phyloP scores from a whole-genome alignment of 2,113 vertebrate genomes.

The Phainopepla nitens region DNA sequence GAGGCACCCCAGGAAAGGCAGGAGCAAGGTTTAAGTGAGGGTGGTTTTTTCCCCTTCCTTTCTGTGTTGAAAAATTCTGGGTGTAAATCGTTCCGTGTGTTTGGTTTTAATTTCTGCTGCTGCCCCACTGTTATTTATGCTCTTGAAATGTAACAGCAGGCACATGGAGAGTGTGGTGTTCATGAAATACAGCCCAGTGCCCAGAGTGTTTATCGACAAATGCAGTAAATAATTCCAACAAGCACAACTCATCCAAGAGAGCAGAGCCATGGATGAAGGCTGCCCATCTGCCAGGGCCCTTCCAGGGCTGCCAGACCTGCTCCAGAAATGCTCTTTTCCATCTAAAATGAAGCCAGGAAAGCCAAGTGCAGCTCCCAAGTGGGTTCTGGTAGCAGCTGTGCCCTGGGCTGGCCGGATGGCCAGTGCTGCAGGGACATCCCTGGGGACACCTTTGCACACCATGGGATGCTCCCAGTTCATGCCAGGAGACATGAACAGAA shows the following conservation, averaged over 20 bases:
- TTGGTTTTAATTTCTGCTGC: conserved; percentile 27
- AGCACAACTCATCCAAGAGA: background rate
- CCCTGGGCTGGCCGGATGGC: background rate
- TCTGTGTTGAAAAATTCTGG: background rate
- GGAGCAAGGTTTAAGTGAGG: background rate
- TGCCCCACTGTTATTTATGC: background rate
- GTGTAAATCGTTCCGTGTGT: background rate
- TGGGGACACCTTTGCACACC: background rate
- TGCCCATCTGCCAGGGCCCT: conserved; percentile 10
- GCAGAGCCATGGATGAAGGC: background rate
- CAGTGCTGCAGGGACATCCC: background rate
- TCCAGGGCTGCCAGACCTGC: background rate
- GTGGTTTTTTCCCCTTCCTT: background rate
- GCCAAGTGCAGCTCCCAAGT: background rate
- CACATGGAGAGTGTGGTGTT: background rate
- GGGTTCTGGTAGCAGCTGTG: background rate
- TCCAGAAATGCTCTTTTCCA: background rate
- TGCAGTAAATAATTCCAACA: background rate
- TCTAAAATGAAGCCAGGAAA: background rate
- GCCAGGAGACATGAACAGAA: background rate
- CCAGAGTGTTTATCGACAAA: background rate
- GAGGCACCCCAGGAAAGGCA: background rate
- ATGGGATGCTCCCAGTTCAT: background rate
- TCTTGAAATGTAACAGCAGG: background rate
- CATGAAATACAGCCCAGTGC: background rate